Evolutionary conservation across 2,113 vertebrate species (phyloP).

Genomic region (Sinocyclocheilus grahami): DNA sequence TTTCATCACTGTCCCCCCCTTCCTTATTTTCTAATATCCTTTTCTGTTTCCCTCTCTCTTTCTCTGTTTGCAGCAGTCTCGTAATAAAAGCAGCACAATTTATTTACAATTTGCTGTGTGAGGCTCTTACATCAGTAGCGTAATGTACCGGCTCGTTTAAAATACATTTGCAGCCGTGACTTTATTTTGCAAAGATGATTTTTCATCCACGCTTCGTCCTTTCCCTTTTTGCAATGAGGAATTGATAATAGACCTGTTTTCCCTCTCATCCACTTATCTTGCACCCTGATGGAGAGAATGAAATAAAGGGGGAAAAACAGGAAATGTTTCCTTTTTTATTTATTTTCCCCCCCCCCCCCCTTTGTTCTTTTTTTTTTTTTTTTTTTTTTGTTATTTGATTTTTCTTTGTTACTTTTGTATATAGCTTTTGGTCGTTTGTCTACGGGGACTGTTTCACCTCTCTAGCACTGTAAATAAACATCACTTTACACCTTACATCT

Average conservation of each 20-base stretch:
- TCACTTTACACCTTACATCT: too few species aligned
- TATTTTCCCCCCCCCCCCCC: too few species aligned
- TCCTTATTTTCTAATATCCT: too few species aligned
- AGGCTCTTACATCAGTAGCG: constrained; percentile 69
- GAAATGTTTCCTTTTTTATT: too few species aligned
- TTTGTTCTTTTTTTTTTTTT: too few species aligned
- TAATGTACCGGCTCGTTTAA: constrained; percentile 77
- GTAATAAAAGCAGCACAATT: constrained; percentile 68
- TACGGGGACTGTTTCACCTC: too few species aligned
- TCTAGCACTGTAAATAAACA: too few species aligned
- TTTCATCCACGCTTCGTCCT: constrained; percentile 66
- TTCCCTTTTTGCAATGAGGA: constrained; percentile 55
- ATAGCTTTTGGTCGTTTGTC: too few species aligned
- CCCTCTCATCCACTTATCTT: constrained; percentile 51
- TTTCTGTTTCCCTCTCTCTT: constrained; percentile 19
- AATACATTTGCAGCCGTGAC: constrained; percentile 72
- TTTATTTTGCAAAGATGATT: constrained; percentile 71
- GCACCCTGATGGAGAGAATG: constrained; percentile 46
- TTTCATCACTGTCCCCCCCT: too few species aligned
- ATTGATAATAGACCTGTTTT: constrained; percentile 58
- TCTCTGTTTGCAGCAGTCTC: constrained; percentile 48
- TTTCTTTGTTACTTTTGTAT: too few species aligned
- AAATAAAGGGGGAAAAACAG: constrained; percentile 60
- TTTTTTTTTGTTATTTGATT: too few species aligned
- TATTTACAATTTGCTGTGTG: constrained; percentile 75